phyloP scores from a whole-genome alignment of 1,140 invertebrate genomes.

The Druon quercuslanigerum region DNA sequence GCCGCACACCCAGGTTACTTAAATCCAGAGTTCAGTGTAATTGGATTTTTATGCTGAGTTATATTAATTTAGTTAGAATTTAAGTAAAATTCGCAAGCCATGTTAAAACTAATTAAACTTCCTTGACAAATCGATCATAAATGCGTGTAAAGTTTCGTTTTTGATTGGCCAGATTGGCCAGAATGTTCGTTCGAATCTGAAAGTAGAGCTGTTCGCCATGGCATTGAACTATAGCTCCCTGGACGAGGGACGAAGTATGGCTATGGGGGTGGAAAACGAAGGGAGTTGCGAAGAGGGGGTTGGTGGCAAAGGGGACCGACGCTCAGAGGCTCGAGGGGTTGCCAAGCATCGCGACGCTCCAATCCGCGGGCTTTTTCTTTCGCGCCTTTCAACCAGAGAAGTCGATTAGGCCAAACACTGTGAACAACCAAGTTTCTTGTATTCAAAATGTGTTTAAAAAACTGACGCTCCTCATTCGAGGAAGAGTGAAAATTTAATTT shows the following conservation, averaged over 20 bases:
- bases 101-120: too few species aligned
- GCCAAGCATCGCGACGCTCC: constrained; percentile 40
- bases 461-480: not conserved
- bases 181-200: not conserved
- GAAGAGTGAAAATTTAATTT: constrained; percentile 8
- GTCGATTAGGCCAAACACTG: not conserved
- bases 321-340: constrained; percentile 40
- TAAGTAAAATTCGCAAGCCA: too few species aligned
- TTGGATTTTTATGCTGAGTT: too few species aligned
- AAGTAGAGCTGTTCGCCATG: not conserved
- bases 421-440: not conserved
- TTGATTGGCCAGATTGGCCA: not conserved
- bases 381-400: constrained; percentile 35
- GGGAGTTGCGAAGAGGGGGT: constrained; percentile 6
- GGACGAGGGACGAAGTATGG: constrained; percentile 11
- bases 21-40: too few species aligned
- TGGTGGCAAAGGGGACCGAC: constrained; percentile 35
- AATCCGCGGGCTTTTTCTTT: constrained; percentile 44
- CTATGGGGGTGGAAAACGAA: not conserved
- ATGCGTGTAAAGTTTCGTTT: not conserved
- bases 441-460: not conserved
- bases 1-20: too few species aligned
- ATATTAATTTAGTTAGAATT: too few species aligned
- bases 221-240: constrained; percentile 34
- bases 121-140: too few species aligned